phyloP scores from a whole-genome alignment of 2,797 vertebrate species.

The Spinibarbus caldwelli region DNA sequence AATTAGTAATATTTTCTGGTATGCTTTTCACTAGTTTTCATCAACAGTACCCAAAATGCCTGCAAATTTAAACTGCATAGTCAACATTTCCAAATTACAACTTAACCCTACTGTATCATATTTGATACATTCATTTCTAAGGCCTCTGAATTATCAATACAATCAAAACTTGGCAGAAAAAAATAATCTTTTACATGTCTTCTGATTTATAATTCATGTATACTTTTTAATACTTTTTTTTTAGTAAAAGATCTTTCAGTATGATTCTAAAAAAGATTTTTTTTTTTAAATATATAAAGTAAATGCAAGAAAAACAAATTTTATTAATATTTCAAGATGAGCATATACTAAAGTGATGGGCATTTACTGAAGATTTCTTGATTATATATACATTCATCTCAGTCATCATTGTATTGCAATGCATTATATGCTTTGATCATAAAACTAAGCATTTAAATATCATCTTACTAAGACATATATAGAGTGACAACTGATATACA shows the following conservation, averaged over 20 bases:
- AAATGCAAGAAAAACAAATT: background rate
- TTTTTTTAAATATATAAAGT: no score
- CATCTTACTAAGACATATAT: background rate
- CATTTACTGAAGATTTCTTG: background rate
- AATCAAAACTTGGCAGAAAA: background rate
- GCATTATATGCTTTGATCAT: background rate
- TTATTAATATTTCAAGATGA: background rate
- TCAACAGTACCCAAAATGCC: background rate
- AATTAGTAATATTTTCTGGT: background rate
- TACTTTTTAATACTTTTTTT: no score
- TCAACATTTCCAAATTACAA: background rate
- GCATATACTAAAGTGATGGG: background rate
- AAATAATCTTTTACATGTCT: background rate
- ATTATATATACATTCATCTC: background rate
- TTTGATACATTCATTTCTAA: background rate
- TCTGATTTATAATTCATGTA: background rate
- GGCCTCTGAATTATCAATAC: background rate
- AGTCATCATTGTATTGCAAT: background rate
- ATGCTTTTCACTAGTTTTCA: background rate
- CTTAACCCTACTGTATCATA: background rate
- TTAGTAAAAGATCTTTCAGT: background rate
- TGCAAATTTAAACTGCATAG: background rate
- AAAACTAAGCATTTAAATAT: background rate
- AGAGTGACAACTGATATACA: background rate
- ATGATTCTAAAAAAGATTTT: no score